A percentile compares a stretch with the other conserved stretches of the same genome.
Conservation (phyloP, 2,888 invertebrate genomes). For the Drosophila nr. perissopoda region DNA sequence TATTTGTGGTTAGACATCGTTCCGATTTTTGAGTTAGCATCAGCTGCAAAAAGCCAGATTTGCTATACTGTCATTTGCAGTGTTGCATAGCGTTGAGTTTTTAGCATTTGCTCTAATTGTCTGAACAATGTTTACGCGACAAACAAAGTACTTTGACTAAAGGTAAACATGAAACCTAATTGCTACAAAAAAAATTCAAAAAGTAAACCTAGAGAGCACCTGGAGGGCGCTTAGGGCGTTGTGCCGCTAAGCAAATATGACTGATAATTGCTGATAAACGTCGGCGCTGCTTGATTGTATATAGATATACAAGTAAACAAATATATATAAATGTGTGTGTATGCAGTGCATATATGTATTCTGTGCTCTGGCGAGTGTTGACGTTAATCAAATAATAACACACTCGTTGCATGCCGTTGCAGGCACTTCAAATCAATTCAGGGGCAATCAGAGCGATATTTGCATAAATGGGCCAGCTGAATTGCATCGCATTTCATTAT, state of each 20-base stretch:
- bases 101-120: constrained; percentile 44
- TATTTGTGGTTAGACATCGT: background rate
- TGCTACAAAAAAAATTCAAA: constrained; percentile 39
- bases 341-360: background rate
- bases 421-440: constrained; percentile 45
- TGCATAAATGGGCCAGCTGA: constrained; percentile 57
- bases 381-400: constrained; percentile 64
- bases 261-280: constrained; percentile 67
- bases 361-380: constrained; percentile 44
- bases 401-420: constrained; percentile 30
- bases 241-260: constrained; percentile 65
- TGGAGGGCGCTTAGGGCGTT: constrained; percentile 53
- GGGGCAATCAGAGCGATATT: constrained; percentile 63
- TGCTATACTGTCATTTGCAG: constrained; percentile 11
- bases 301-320: background rate
- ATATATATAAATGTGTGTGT: background rate
- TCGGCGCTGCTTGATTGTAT: constrained; percentile 38
- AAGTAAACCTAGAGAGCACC: constrained; percentile 30
- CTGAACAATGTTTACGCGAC: constrained; percentile 53
- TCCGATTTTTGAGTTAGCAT: background rate
- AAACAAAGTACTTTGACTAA: constrained; percentile 54
- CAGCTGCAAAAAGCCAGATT: background rate
- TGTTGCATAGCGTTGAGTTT: constrained; percentile 32
- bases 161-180: constrained; percentile 58
- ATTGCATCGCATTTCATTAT: constrained; percentile 21